phyloP scores from a whole-genome alignment of 2,797 vertebrate species.

The Enteromius mattozi region DNA sequence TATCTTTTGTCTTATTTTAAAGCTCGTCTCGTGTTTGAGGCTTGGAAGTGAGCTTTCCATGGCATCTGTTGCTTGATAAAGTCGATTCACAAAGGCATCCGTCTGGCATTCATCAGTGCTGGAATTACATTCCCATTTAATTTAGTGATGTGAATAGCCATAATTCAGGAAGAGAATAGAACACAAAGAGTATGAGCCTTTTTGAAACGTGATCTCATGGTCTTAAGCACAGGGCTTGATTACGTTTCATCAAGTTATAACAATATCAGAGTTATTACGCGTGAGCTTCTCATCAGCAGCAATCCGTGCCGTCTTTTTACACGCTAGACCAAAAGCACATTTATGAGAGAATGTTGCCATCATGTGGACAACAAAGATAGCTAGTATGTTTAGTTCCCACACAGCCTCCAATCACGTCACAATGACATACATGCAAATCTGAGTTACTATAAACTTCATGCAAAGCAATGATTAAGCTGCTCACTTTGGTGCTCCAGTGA shows the following conservation, averaged over 20 bases:
- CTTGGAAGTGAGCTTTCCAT: neutral
- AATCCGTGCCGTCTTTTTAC: neutral
- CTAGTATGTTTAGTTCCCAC: constrained; percentile 39
- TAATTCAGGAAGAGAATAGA: neutral
- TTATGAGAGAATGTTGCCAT: constrained; percentile 34
- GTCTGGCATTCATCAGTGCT: neutral
- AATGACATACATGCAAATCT: constrained; percentile 25
- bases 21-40: constrained; percentile 1
- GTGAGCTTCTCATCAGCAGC: neutral
- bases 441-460: constrained; percentile 23
- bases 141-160: neutral
- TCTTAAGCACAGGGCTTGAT: constrained; percentile 10
- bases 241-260: constrained; percentile 7
- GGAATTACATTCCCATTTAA: constrained; percentile 10
- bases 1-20: constrained; percentile 11
- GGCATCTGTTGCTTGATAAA: neutral
- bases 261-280: constrained; percentile 8
- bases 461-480: neutral
- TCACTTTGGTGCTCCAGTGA: neutral
- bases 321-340: neutral
- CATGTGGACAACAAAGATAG: constrained; percentile 35
- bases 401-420: constrained; percentile 26
- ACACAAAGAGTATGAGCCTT: neutral
- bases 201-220: neutral
- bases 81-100: neutral